A percentile compares a stretch with the other conserved stretches of the same genome.
phyloP scores from a whole-genome alignment of 1,140 invertebrate species.

The Trachymyrmex septentrionalis region DNA sequence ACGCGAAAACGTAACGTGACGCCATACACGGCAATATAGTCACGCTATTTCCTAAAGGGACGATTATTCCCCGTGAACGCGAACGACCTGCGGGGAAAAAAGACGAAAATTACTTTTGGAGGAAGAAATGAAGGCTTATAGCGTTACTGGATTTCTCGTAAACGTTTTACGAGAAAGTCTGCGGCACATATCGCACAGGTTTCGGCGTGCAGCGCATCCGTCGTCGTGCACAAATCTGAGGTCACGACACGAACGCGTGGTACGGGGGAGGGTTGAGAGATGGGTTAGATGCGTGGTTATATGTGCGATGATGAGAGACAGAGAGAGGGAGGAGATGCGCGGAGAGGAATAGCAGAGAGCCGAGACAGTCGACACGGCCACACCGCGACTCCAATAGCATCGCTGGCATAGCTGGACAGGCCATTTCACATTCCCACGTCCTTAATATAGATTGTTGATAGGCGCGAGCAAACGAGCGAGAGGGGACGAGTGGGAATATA shows the following conservation, averaged over 20 bases:
- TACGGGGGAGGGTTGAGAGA: slow-evolving; percentile 44
- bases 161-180: slow-evolving; percentile 56
- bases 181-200: slow-evolving; percentile 55
- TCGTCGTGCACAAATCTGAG: slow-evolving; percentile 58
- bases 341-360: slow-evolving; percentile 10
- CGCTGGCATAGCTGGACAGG: slow-evolving; percentile 75
- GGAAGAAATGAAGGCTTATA: slow-evolving; percentile 8
- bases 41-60: slow-evolving; percentile 58
- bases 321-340: slow-evolving; percentile 6
- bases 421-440: slow-evolving; percentile 83
- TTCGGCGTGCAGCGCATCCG: slow-evolving; percentile 59
- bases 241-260: slow-evolving; percentile 54
- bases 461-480: slow-evolving; percentile 63
- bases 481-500: slow-evolving; percentile 59
- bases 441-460: slow-evolving; percentile 82
- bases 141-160: slow-evolving; percentile 48
- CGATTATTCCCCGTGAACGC: slow-evolving; percentile 41
- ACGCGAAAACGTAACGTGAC: slow-evolving; percentile 27
- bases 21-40: slow-evolving; percentile 25
- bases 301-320: neutral
- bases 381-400: slow-evolving; percentile 69
- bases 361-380: slow-evolving; percentile 71
- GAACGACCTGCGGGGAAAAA: slow-evolving; percentile 27
- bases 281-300: slow-evolving; percentile 35
- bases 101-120: slow-evolving; percentile 58